Evolutionary conservation across 2,888 invertebrate species (phyloP), one percentile per base, ranked within the genome.

Genomic region (Incurvaria masculella): DNA sequence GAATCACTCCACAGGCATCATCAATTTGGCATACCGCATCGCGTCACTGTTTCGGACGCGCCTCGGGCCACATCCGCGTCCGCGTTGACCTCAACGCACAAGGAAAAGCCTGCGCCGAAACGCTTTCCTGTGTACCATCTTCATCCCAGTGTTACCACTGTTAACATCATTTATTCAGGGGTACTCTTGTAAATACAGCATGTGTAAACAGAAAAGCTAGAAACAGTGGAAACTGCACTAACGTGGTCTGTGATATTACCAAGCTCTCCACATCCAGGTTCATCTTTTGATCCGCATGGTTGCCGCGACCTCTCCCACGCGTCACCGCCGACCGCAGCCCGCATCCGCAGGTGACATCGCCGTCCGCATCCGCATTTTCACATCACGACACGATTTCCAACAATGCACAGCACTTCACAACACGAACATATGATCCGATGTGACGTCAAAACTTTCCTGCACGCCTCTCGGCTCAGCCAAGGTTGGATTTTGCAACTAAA

Each of bases 221-320:
- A 23, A 23, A 23, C 4, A 23, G 23, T 23, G 23, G 4, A 23
- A 23, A 23, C 10, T 6, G 10, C 4, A 23, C 5, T 4, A 4
- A 4, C 5, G 10, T 4, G 33, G 11, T n/a, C 11, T 14, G 58
- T 74, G 68, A 76, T 74, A 78, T 76, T 79, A 85, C 85, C 85
- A 85, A 84, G 81, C 84, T 84, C 80, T 85, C 85, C 63, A 83
- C 85, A 85, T 85, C 85, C 69, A 80, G 74, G 80, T 79, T 85
- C 85, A 85, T 85, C 82, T 81, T 84, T 84, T 83, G 78, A 81
- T 81, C 75, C 81, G 74, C 85, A 85, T 85, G 81, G 78, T 82
- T 74, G 69, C 14, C 17, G 8, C 18, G 41, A n/a, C 6, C 41
- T 5, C 19, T 45, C 27, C 44, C 26, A 21, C 39, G 45, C 21